Base-by-base conservation (phyloP, 1,140 invertebrate genomes). In the Heliconius congener region DNA sequence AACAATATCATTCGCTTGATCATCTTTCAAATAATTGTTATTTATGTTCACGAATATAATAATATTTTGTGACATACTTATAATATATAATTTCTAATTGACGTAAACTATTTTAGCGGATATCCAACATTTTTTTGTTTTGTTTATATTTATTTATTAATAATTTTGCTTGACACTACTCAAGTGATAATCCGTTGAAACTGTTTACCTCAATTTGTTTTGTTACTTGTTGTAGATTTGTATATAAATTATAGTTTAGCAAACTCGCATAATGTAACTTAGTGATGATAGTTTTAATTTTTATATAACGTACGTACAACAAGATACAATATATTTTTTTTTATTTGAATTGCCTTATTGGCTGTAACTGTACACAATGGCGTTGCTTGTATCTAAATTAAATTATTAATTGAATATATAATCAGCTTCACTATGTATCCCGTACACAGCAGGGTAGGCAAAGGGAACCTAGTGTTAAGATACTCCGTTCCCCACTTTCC, bases 151-250 rank as follows among this genome's bases (percentile, higher is more conserved):
- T 80, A 80, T 80, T 77, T 80, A 76, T 76, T 76, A 4, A 73
- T 34, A 57, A 37, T 71, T 79, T 74, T 71, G 27, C 27, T 70
- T 66, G 55, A 66, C 34, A 76, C 60, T 76, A 34, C 74, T 42
- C 27, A 27, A 75, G 19, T n/a, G 37, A 27, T 71, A 46, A 71
- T 74, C 57, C 75, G 72, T 77, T 77, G 73, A 77, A 66, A 81
- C 39, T 74, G 60, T 81, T 81, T 78, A 81, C 76, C 77, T 74
- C 81, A 79, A 76, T 76, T 74, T 79, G 13, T 85, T 84, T 90
- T 88, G 88, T 90, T 88, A 86, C 82, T 87, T 84, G 84, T 88
- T 90, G 80, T 90, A 87, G 77, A 86, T 87, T 88, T 92, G 87
- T 91, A 89, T 79, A 91, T 92, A 90, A 84, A 84, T 75, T 83